Conservation (phyloP, 2,888 invertebrate species). For the Sphaerophoria rueppellii region DNA sequence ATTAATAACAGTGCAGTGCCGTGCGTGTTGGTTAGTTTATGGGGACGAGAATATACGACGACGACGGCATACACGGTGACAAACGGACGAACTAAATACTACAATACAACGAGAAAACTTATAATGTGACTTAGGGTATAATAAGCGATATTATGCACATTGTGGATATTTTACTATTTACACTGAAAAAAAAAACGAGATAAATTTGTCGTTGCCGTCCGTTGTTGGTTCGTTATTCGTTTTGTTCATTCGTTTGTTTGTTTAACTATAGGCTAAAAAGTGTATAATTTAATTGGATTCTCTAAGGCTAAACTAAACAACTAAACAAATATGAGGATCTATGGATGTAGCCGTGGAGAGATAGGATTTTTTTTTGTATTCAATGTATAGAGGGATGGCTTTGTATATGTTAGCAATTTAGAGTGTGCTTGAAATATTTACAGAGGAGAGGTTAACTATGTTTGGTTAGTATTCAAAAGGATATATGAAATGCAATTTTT, state of each 20-base stretch:
- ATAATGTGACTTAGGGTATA: conserved; percentile 23
- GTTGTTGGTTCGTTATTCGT: neutral
- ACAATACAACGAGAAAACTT: conserved; percentile 21
- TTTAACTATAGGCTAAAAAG: conserved; percentile 42
- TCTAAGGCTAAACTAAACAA: conserved; percentile 65
- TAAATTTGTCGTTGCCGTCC: conserved; percentile 2
- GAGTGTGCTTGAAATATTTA: conserved; percentile 54
- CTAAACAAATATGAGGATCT: conserved; percentile 59
- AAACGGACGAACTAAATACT: conserved; percentile 34
- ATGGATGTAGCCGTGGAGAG: neutral
- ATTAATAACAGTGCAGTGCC: conserved; percentile 13
- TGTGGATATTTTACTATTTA: conserved; percentile 69
- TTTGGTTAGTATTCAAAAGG: conserved; percentile 64
- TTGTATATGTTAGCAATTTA: conserved; percentile 12
- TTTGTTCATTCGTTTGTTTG: conserved; percentile 1
- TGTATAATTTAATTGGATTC: conserved; percentile 71
- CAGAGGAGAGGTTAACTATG: conserved; percentile 63
- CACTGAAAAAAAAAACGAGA: conserved; percentile 45
- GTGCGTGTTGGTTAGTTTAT: conserved; percentile 20
- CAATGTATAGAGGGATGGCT: neutral
- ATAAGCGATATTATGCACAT: conserved; percentile 64
- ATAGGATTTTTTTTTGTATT: neutral
- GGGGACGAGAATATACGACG: conserved; percentile 9
- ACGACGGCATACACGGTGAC: conserved; percentile 30
- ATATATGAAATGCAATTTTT: conserved; percentile 43